Evolutionary conservation across 2,888 invertebrate species (phyloP).

Genomic region (Dolomedes plantarius): DNA sequence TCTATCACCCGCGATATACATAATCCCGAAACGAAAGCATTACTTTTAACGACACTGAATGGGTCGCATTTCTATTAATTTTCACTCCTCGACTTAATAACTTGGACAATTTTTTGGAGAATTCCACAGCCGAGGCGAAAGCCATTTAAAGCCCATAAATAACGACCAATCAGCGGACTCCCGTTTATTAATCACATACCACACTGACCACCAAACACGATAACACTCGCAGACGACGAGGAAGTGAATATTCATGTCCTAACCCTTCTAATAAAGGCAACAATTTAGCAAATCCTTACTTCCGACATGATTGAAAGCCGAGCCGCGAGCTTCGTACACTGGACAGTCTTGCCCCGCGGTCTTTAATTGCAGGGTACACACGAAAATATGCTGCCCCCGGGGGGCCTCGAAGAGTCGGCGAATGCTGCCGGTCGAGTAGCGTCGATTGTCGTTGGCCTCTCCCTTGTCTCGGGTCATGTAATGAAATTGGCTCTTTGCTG

Average conservation of each 20-base stretch:
- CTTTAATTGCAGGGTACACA: neutral
- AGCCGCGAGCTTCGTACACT: neutral
- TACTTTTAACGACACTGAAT: no score
- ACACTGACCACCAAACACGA: conserved; percentile 6
- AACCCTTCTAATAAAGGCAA: neutral
- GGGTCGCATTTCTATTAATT: no score
- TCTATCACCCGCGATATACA: no score
- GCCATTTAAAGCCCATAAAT: no score
- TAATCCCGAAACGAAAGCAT: no score
- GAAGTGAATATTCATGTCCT: neutral
- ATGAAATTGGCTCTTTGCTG: neutral
- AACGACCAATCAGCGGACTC: no score
- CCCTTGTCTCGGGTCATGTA: conserved; percentile 1
- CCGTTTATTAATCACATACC: neutral
- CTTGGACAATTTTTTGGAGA: no score
- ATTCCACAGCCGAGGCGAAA: no score
- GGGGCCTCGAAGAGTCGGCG: neutral
- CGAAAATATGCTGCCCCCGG: neutral
- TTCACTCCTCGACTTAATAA: no score
- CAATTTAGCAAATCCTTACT: neutral
- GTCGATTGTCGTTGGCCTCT: conserved; percentile 17
- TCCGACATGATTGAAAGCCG: neutral
- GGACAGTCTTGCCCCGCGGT: neutral
- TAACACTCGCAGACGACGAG: neutral
- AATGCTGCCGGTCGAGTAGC: conserved; percentile 1